Evolutionary conservation across 2,113 vertebrate species (phyloP).

Genomic region (Abramis brama): DNA sequence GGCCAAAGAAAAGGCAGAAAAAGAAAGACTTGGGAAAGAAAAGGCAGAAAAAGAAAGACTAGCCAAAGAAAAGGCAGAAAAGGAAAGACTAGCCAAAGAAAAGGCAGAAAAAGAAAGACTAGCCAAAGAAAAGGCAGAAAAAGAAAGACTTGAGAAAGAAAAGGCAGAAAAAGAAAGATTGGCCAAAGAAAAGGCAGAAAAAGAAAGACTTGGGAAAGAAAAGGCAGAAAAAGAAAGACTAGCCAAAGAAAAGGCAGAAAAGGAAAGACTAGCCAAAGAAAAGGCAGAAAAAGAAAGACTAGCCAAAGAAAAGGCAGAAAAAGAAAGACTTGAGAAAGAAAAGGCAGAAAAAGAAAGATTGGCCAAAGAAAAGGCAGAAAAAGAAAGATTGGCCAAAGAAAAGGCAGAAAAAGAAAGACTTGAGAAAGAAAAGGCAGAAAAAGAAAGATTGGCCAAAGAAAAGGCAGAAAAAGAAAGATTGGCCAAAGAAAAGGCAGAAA

Average conservation of each 20-base stretch:
- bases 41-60: conserved; percentile 8
- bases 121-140: conserved; percentile 2
- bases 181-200: conserved; percentile 35
- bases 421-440: conserved; percentile 33
- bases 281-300: conserved; percentile 36
- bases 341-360: conserved; percentile 7
- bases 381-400: conserved; percentile 17
- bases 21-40: background rate
- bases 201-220: conserved; percentile 17
- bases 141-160: background rate
- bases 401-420: conserved; percentile 29
- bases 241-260: conserved; percentile 70
- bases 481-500: background rate
- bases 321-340: background rate
- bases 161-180: conserved; percentile 20
- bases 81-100: background rate
- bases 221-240: conserved; percentile 67
- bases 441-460: conserved; percentile 5
- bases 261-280: background rate
- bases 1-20: background rate
- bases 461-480: background rate
- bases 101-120: background rate
- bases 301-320: conserved; percentile 30
- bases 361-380: conserved; percentile 14
- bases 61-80: background rate